Percentiles rank a stretch among this genome's conserved stretches.
phyloP scores from a whole-genome alignment of 1,140 invertebrate species.

The Scylla paramamosain region DNA sequence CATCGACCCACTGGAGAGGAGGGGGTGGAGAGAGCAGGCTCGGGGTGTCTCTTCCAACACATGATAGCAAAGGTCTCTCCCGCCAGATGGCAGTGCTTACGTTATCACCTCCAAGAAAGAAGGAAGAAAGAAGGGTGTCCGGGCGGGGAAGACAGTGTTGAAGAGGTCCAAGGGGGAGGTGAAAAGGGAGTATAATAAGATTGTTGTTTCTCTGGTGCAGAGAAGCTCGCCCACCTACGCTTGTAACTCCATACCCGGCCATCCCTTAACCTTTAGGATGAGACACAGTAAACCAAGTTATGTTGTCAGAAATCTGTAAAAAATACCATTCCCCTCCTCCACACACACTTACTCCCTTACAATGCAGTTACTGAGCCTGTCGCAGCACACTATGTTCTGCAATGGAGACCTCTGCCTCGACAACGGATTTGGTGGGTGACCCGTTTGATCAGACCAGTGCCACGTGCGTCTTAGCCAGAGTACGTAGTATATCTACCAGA shows the following conservation, averaged over 20 bases:
- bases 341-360: neutral
- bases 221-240: neutral
- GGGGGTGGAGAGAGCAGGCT: neutral
- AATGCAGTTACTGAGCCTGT: neutral
- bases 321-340: neutral
- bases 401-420: neutral
- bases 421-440: neutral
- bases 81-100: constrained; percentile 10
- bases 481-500: too few species aligned
- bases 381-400: neutral
- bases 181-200: neutral
- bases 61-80: constrained; percentile 16
- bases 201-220: neutral
- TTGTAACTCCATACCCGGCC: neutral
- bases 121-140: neutral
- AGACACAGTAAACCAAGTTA: neutral
- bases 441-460: too few species aligned
- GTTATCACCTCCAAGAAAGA: constrained; percentile 10
- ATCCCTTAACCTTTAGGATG: neutral
- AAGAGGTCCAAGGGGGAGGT: neutral
- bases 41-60: neutral
- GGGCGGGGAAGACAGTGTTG: neutral
- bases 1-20: neutral
- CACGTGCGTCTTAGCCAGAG: too few species aligned
- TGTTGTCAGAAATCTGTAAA: neutral